These are phyloP conservation scores for Anastrepha obliqua DNA, from an alignment of 1,140 invertebrate species.

Conservation along the genomic window DNA sequence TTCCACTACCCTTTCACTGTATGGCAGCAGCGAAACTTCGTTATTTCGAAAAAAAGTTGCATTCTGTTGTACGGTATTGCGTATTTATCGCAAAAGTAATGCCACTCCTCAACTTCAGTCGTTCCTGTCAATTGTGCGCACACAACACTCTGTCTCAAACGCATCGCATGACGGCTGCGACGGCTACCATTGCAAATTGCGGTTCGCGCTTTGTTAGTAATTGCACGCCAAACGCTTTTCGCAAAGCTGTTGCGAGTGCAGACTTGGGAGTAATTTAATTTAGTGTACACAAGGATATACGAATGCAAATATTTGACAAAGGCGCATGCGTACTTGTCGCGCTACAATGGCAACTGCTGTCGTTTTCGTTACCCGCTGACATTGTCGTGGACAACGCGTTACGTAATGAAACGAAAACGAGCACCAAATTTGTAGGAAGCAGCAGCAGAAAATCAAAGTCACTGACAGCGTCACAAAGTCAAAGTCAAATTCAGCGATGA, in stretches of 20 bases:
- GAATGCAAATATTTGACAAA: too few species aligned
- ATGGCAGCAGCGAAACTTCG: too few species aligned
- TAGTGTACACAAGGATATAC: too few species aligned
- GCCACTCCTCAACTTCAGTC: too few species aligned
- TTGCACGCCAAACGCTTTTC: neutral
- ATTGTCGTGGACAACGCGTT: neutral
- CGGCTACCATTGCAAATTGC: neutral
- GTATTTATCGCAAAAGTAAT: too few species aligned
- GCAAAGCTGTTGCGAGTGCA: too few species aligned
- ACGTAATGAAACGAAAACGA: constrained; percentile 21
- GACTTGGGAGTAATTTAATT: too few species aligned
- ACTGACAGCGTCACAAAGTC: constrained; percentile 11
- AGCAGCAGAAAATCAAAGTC: constrained; percentile 24
- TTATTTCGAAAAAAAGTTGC: too few species aligned
- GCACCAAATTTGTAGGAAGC: neutral
- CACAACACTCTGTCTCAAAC: neutral
- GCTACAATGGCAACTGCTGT: neutral
- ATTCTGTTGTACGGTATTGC: too few species aligned
- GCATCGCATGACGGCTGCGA: neutral
- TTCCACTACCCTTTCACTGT: too few species aligned
- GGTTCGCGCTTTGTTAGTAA: neutral
- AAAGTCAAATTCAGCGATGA: constrained; percentile 24
- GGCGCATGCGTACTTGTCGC: neutral
- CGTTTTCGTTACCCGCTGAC: neutral
- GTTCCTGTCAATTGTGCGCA: too few species aligned